Conservation (phyloP, 2,888 invertebrate genomes). For the Cheilosia variabilis region DNA sequence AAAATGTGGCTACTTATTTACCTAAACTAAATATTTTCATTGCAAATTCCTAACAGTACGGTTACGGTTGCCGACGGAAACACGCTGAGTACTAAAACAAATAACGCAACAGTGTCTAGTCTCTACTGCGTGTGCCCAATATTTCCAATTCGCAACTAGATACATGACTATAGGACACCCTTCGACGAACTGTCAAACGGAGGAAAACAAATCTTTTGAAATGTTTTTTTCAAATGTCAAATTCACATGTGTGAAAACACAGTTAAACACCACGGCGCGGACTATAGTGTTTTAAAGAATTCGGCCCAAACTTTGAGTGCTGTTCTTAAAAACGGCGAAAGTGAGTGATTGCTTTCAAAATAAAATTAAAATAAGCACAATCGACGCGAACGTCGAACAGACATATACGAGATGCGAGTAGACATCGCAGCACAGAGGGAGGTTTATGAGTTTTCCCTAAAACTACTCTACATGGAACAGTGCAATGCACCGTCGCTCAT, state of each 20-base stretch:
- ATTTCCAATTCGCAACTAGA: conserved; percentile 65
- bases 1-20: neutral
- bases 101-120: neutral
- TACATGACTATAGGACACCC: conserved; percentile 49
- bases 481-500: neutral
- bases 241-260: conserved; percentile 62
- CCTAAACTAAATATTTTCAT: conserved; percentile 23
- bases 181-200: conserved; percentile 66
- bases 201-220: conserved; percentile 56
- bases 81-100: conserved; percentile 44
- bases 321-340: conserved; percentile 67
- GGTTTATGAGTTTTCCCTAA: conserved; percentile 21
- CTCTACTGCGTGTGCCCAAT: conserved; percentile 36
- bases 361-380: conserved; percentile 29
- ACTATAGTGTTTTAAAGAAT: conserved; percentile 30
- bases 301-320: conserved; percentile 62
- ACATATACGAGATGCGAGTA: neutral
- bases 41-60: conserved; percentile 31
- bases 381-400: conserved; percentile 2
- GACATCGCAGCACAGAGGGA: neutral
- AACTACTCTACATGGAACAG: conserved; percentile 20
- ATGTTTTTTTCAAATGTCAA: conserved; percentile 66
- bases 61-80: conserved; percentile 28
- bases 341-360: conserved; percentile 61
- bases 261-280: neutral